A percentile compares a stretch with the other conserved stretches of the same genome.
phyloP scores from a whole-genome alignment of 1,140 invertebrate genomes.

The Drosophila nasuta region DNA sequence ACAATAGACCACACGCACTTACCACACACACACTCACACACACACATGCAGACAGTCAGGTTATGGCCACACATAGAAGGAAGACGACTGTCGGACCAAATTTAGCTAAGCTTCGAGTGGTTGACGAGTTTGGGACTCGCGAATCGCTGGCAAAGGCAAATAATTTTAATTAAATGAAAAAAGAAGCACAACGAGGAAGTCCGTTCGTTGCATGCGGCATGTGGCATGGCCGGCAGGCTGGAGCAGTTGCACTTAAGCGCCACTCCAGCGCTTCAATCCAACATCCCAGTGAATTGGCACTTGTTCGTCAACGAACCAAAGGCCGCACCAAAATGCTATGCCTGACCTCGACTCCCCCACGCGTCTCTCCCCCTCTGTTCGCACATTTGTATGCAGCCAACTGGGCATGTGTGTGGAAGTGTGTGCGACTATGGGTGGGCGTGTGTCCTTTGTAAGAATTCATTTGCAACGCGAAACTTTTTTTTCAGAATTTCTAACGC shows the following conservation, averaged over 20 bases:
- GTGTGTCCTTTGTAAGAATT: constrained; percentile 80
- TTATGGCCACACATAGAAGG: constrained; percentile 12
- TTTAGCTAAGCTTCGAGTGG: constrained; percentile 71
- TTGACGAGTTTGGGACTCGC: constrained; percentile 26
- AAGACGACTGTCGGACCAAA: constrained; percentile 62
- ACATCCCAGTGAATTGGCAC: constrained; percentile 72
- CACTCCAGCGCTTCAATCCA: constrained; percentile 72
- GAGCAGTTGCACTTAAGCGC: constrained; percentile 71
- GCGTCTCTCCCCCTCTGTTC: background rate
- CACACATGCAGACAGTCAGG: background rate
- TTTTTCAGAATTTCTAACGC: constrained; percentile 82
- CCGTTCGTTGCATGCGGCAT: background rate
- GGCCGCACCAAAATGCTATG: constrained; percentile 75
- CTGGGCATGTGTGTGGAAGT: constrained; percentile 13
- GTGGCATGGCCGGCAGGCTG: constrained; percentile 9
- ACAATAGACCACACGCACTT: constrained; percentile 74
- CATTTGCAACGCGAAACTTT: constrained; percentile 79
- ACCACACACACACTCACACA: constrained; percentile 15
- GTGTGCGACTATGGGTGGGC: constrained; percentile 33
- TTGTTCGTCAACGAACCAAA: constrained; percentile 79
- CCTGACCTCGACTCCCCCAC: background rate
- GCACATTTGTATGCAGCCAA: constrained; percentile 38
- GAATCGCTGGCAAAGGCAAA: constrained; percentile 68
- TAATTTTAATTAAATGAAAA: constrained; percentile 84
- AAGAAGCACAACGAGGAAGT: constrained; percentile 62